Percentiles rank a stretch among this genome's conserved stretches.
Conservation (phyloP, 1,140 invertebrate species). For the Ptiloglossa arizonensis region DNA sequence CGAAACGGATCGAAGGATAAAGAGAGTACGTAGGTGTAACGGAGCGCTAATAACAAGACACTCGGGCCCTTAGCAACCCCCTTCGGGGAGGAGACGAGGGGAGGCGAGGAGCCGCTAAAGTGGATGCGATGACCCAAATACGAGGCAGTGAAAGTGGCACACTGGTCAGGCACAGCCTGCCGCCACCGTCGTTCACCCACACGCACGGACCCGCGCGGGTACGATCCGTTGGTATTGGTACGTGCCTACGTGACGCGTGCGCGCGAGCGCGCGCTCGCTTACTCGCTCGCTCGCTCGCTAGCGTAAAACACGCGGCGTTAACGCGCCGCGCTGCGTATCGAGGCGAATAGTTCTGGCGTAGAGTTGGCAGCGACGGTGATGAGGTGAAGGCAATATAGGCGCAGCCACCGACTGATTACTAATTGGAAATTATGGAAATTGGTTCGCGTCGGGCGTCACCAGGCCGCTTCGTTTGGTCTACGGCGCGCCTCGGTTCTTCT, state of each 20-base stretch:
- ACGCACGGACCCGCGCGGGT: constrained; percentile 27
- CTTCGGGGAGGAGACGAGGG: constrained; percentile 53
- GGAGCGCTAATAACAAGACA: constrained; percentile 22
- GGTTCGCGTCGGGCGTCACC: neutral
- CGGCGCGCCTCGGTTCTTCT: neutral
- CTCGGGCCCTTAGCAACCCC: constrained; percentile 59
- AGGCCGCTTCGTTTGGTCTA: too few relatives aligned
- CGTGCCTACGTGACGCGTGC: constrained; percentile 38
- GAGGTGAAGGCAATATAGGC: constrained; percentile 68
- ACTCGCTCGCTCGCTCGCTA: too few relatives aligned
- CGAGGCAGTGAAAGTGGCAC: constrained; percentile 81
- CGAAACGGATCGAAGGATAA: too few relatives aligned
- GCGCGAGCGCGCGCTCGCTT: constrained; percentile 27
- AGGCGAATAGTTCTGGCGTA: constrained; percentile 59
- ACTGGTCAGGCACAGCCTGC: constrained; percentile 77
- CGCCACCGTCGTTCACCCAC: constrained; percentile 69
- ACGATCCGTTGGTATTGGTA: neutral
- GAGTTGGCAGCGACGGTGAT: constrained; percentile 54
- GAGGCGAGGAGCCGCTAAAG: constrained; percentile 67
- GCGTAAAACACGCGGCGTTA: constrained; percentile 10
- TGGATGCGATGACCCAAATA: constrained; percentile 80
- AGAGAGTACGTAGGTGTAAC: constrained; percentile 33
- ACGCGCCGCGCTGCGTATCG: constrained; percentile 32
- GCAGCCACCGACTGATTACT: constrained; percentile 68
- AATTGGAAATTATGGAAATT: constrained; percentile 72